Conservation (phyloP, 1,140 invertebrate genomes). For the Mycetomoellerius zeteki region DNA sequence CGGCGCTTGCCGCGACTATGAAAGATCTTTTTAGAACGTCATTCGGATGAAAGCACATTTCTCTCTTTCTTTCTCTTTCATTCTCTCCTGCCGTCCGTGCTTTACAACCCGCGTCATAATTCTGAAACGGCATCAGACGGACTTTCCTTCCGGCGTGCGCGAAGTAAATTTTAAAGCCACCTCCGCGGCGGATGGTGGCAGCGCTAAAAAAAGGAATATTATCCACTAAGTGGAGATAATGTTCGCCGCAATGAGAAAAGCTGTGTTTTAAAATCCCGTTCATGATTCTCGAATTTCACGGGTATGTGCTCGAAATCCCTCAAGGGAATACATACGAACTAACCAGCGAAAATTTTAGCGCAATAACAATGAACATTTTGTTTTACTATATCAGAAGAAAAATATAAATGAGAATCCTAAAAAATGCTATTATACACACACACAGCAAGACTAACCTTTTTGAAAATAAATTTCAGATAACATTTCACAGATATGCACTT, state of each 20-base stretch:
- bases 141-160: conserved; percentile 54
- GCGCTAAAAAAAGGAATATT: conserved; percentile 48
- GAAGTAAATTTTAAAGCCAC: conserved; percentile 63
- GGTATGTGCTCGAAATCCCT: not conserved
- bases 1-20: conserved; percentile 38
- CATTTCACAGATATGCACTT: not conserved
- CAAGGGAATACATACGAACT: conserved; percentile 3
- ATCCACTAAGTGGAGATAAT: conserved; percentile 60
- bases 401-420: not conserved
- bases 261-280: conserved; percentile 48
- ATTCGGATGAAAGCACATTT: conserved; percentile 52
- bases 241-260: conserved; percentile 42
- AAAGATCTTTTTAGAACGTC: conserved; percentile 62
- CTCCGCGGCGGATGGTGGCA: conserved; percentile 38
- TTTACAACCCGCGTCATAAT: conserved; percentile 60
- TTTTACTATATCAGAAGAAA: conserved; percentile 2
- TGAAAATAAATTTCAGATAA: conserved; percentile 8
- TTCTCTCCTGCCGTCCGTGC: not conserved
- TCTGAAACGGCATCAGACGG: conserved; percentile 54
- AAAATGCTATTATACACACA: not conserved
- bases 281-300: conserved; percentile 49
- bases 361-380: conserved; percentile 26
- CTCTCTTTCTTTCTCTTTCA: conserved; percentile 22
- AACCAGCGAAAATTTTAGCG: conserved; percentile 24
- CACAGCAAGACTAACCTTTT: not conserved